phyloP scores from a whole-genome alignment of 1,140 invertebrate genomes.

The Cydia splendana region DNA sequence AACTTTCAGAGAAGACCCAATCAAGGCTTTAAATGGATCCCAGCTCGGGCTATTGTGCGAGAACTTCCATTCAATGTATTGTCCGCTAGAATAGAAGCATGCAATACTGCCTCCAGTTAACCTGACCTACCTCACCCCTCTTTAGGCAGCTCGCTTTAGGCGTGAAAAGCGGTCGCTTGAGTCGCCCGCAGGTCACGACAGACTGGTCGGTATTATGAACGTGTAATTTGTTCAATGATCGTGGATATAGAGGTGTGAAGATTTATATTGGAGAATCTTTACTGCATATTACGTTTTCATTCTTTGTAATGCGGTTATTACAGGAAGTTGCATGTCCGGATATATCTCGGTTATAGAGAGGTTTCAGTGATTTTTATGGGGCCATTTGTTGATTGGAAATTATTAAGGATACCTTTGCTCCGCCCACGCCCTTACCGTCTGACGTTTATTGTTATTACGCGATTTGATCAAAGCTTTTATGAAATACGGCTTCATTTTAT shows the following conservation, averaged over 20 bases:
- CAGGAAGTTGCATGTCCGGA: not conserved
- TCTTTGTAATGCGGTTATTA: slow-evolving; percentile 21
- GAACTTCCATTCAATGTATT: slow-evolving; percentile 36
- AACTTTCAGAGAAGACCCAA: slow-evolving; percentile 21
- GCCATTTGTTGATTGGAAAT: slow-evolving; percentile 21
- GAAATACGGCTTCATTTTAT: no score
- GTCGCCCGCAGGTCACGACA: slow-evolving; percentile 3
- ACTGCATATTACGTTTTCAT: slow-evolving; percentile 30
- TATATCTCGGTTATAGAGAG: not conserved
- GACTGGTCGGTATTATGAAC: slow-evolving; percentile 25
- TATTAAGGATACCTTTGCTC: not conserved
- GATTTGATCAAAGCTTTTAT: not conserved
- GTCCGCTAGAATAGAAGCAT: slow-evolving; percentile 33
- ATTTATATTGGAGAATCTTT: slow-evolving; percentile 35
- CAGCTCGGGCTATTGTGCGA: slow-evolving; percentile 35
- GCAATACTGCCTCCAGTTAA: slow-evolving; percentile 23
- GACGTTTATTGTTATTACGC: not conserved
- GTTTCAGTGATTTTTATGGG: slow-evolving; percentile 2
- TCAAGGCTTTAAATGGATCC: slow-evolving; percentile 33
- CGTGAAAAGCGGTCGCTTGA: no score
- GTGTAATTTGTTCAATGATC: slow-evolving; percentile 38
- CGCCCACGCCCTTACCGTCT: not conserved
- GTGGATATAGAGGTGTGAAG: slow-evolving; percentile 35
- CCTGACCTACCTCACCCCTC: not conserved
- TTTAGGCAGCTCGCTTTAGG: not conserved